Evolutionary conservation across 2,113 vertebrate genomes (phyloP), one percentile per base, ranked within the genome.

Genomic region (Oreotrochilus melanogaster): DNA sequence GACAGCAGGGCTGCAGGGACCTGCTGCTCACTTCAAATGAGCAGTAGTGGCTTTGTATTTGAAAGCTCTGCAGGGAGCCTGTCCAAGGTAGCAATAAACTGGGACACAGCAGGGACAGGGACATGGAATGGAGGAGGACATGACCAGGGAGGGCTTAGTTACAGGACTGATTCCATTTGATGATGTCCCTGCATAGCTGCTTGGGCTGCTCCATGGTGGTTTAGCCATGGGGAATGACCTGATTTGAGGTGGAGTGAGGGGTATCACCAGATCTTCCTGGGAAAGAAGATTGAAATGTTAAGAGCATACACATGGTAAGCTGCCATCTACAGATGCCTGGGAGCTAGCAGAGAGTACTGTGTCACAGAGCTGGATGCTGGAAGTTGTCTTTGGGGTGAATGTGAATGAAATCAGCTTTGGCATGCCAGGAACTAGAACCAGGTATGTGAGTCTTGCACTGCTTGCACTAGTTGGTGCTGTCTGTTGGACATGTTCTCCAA

Each of bases 261-360:
- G 6, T n/a, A 16, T 56, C 58, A 86, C 50, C 54, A 57, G 45
- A 24, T 80, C 80, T 62, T 86, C 14, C 2, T 37, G 37, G 42
- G 92, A 78, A 42, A 27, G 14, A 69, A 73, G 45, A 65, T 2
- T 73, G 13, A 57, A 66, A 37, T 53, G 15, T 42, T 83, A 51
- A 47, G 18, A 48, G 51, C 57, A 79, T 65, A 31, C 53, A 17
- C 13, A 3, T 92, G 86, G 94, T 82, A 92, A 93, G 39, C 83
- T 95, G 93, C 86, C 75, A 90, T 70, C 62, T 75, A 13, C n/a
- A 76, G 66, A 74, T 85, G 74, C 78, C 82, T 89, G 65, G 87
- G 81, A 93, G 88, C 78, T 48, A 67, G 53, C 66, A 74, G 86
- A 62, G 83, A 39, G 47, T 25, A 10, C 18, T 43, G 25, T 78